Evolutionary conservation across 1,140 invertebrate genomes (phyloP), one percentile per base, ranked within the genome.

Genomic region (Oryctes rhinoceros): DNA sequence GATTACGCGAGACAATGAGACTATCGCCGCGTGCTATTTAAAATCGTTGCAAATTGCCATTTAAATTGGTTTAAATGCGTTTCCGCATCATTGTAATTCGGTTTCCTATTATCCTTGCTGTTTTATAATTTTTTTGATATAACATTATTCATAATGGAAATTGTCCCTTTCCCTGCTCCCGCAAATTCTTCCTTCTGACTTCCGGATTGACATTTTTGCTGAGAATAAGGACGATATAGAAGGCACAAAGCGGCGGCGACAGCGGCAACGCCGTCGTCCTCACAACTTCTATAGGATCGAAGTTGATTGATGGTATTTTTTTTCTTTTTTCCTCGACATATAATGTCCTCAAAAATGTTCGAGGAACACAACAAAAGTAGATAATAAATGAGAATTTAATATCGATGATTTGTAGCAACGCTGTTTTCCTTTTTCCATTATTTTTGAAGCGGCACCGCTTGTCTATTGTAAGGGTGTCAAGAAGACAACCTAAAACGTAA

Each of bases 311-410:
- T 53, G 49, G 49, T 53, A 3, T 18, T 11, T 53, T 53, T 53
- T 53, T 53, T 18, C 49, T 53, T 53, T 53, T 13, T 53, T 53
- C 49, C 49, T 7, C n/a, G n/a, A 53, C 49, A 18, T 53, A 53
- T 53, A 53, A 53, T 53, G n/a, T 18, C 49, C 49, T 53, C 49
- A 53, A 18, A 53, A 53, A 53, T 18, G 49, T 53, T 53, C 13
- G 13, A 53, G 49, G 13, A 53, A 53, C 49, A 53, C 49, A 53
- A 53, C n/a, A 53, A 53, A 53, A 53, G 49, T 18, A 53, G 11
- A 53, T 53, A 53, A 53, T 53, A 53, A 53, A 53, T 53, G 49
- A 53, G 49, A 53, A 53, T 53, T 53, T 53, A 53, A 53, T 53
- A 53, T 53, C 49, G 49, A 53, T 53, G 49, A 53, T 53, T 53